Evolutionary conservation across 2,113 vertebrate species (phyloP), one percentile per base, ranked within the genome.

Genomic region (Rhineura floridana): DNA sequence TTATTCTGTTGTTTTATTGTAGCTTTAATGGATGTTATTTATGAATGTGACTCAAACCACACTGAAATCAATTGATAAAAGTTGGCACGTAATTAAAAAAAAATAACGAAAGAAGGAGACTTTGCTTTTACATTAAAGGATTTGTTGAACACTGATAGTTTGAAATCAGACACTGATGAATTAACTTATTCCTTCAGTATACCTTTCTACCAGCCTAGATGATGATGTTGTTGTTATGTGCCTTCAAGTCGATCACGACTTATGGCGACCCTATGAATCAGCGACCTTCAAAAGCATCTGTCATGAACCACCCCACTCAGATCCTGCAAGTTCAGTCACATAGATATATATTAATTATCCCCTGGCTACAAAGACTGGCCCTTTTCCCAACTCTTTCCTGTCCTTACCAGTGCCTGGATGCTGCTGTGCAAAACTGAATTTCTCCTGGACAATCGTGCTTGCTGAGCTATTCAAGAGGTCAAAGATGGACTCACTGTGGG

Each of bases 401-500:
- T 50, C 4, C 93, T 94, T 94, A 96, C 95, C 95, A 23, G 87
- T 94, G 76, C 94, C 92, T 0, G 91, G 92, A 36, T 93, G 65
- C 42, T 93, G 78, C 76, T 11, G 89, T 12, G 95, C 94, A 0
- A 94, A 91, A 17, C 90, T 87, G 5, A 96, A 93, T 42, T 95
- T 90, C 81, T 91, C 89, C 4, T 15, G 88, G 1, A 69, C 92
- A 0, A 91, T 90, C 30, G 79, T 75, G 0, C 2, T 23, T 0
- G 39, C 69, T 85, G 0, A 62, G 44, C 63, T 88, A 1, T 91
- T 92, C 4, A 96, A 28, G 39, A 96, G 91, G 76, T 96, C 94
- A 0, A 94, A 96, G 85, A 96, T 13, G 0, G 87, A 92, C 86
- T 96, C 95, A 9, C 95, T 95, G 1, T 95, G 94, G 23, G 94